Base-by-base conservation (phyloP, 2,797 vertebrate genomes). In the Geotrypetes seraphini region DNA sequence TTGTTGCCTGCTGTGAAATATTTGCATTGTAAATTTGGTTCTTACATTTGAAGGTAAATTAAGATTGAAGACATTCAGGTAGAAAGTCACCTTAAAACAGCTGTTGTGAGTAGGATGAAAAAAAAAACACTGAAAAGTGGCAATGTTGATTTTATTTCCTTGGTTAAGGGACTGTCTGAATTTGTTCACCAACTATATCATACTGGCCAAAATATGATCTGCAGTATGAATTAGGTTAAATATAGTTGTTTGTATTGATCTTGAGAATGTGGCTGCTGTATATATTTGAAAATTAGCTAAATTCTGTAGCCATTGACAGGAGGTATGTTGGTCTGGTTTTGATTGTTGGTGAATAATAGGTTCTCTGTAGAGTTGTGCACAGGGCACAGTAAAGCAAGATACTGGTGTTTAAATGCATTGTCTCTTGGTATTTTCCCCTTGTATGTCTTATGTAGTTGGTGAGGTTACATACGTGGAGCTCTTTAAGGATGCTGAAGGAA, bases 381-480 rank as follows among this genome's bases (percentile, higher is more conserved):
- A 91, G 88, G 90, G 85, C 84, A 84, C 83, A 82, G 90, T 75
- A 79, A 92, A 86, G 88, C 84, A 91, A 94, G 83, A 85, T 83
- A 83, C 63, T 86, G 93, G 92, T 95, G 90, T 94, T 89, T 92
- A 96, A 95, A 98, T 91, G 84, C 85, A 86, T 94, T 90, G 93
- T 98, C 88, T 97, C 87, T 95, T 97, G 94, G 93, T 97, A 97
- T 98, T 92, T 94, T 92, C 83, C 87, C 91, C 92, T 96, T 97
- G 92, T 97, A 95, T 97, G 94, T 99, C 94, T 99, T 96, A 97
- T 99, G 95, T 98, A 99, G 96, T 99, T 89, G 95, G 96, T 97
- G 96, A 98, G 95, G 96, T 98, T 95, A 97, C 94, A 98, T 99
- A 98, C 95, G 96, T 99, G 96, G 95, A 98, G 90, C 95, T 99